Conservation (phyloP, 2,888 invertebrate species). For the Mimachlamys varia region DNA sequence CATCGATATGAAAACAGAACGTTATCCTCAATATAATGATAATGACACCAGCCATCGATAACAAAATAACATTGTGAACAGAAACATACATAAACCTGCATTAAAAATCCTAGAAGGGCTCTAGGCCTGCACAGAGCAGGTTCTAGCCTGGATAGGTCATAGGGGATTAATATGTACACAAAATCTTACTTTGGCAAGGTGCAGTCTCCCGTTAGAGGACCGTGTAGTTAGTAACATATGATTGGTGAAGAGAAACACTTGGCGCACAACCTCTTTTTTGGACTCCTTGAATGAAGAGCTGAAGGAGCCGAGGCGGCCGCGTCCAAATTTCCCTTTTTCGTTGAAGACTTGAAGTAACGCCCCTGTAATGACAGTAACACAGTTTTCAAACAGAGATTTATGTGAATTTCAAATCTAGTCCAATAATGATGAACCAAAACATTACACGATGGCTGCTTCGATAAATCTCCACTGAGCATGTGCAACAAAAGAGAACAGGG, state of each 20-base stretch:
- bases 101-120: background rate
- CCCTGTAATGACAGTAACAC: constrained; percentile 82
- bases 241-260: constrained; percentile 95
- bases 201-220: constrained; percentile 92
- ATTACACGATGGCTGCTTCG: constrained; percentile 41
- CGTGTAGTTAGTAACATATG: constrained; percentile 92
- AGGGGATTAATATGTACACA: constrained; percentile 4
- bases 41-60: background rate
- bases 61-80: background rate
- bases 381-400: constrained; percentile 1
- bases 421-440: constrained; percentile 37
- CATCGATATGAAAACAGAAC: background rate
- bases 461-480: constrained; percentile 57
- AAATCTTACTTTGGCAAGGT: constrained; percentile 86
- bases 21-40: background rate
- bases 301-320: constrained; percentile 85
- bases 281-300: constrained; percentile 79
- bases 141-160: background rate
- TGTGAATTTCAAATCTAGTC: constrained; percentile 37
- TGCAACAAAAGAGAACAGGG: constrained; percentile 50
- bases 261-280: constrained; percentile 87
- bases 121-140: background rate
- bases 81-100: background rate
- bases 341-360: constrained; percentile 89
- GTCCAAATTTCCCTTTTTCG: constrained; percentile 84